phyloP scores from a whole-genome alignment of 2,888 invertebrate species.

The Trichogramma evanescens region DNA sequence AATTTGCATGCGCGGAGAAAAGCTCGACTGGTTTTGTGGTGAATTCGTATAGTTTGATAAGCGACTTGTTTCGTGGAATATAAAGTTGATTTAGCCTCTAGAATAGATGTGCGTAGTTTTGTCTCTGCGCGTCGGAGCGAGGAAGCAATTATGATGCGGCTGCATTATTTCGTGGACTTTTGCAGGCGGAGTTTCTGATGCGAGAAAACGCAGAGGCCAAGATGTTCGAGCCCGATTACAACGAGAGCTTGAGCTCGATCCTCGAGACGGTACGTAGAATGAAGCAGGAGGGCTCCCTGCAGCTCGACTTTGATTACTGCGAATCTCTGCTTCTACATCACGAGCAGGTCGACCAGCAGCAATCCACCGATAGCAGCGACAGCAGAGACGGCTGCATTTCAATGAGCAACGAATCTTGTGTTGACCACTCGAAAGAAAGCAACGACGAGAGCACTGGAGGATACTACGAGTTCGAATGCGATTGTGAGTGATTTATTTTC shows the following conservation, averaged over 20 bases:
- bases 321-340: not conserved
- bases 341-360: not conserved
- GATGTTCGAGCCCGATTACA: slow-evolving; percentile 63
- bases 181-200: slow-evolving; percentile 61
- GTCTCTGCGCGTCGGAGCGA: too few species aligned
- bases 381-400: not conserved
- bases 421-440: too few species aligned
- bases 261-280: slow-evolving; percentile 50
- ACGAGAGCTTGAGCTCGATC: slow-evolving; percentile 52
- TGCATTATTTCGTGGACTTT: not conserved
- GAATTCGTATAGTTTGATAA: too few species aligned
- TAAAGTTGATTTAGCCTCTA: too few species aligned
- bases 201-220: slow-evolving; percentile 63
- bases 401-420: not conserved
- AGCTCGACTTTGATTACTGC: not conserved
- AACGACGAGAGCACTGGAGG: too few species aligned
- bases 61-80: too few species aligned
- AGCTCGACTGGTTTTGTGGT: too few species aligned
- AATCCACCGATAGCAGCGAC: not conserved
- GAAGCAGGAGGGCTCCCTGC: slow-evolving; percentile 37
- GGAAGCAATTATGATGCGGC: too few species aligned
- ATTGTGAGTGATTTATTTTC: too few species aligned
- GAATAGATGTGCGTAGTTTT: too few species aligned
- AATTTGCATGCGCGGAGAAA: too few species aligned
- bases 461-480: too few species aligned